Percentiles rank a stretch among this genome's conserved stretches.
These are phyloP conservation scores for Glaucopsyche alexis DNA, from an alignment of 2,888 invertebrate genomes.

Conservation along the genomic window DNA sequence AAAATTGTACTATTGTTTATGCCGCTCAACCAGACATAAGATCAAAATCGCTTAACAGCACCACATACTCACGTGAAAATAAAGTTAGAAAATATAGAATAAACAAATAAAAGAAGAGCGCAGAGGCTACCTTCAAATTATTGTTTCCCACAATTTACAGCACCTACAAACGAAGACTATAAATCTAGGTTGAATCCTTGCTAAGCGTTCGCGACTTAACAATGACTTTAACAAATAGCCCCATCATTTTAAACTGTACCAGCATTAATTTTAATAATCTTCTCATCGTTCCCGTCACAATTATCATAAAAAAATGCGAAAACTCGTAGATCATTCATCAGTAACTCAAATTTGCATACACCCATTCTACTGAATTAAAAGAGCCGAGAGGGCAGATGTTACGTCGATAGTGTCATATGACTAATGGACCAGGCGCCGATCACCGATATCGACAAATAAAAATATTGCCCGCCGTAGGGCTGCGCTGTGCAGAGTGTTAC, in stretches of 20 bases:
- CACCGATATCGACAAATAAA: slow-evolving; percentile 75
- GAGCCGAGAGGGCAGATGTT: slow-evolving; percentile 67
- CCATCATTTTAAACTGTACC: slow-evolving; percentile 6
- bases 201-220: slow-evolving; percentile 4
- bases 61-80: too few relatives aligned
- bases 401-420: slow-evolving; percentile 78
- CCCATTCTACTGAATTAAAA: slow-evolving; percentile 67
- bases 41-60: too few relatives aligned
- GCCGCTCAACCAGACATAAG: too few relatives aligned
- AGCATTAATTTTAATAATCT: slow-evolving; percentile 36
- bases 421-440: slow-evolving; percentile 79
- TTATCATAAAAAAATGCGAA: slow-evolving; percentile 38
- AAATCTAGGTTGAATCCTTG: not conserved
- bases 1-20: not conserved
- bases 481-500: slow-evolving; percentile 42
- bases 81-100: not conserved
- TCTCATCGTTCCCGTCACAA: slow-evolving; percentile 41
- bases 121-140: too few relatives aligned
- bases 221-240: slow-evolving; percentile 21
- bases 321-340: slow-evolving; percentile 68
- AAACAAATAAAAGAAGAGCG: not conserved
- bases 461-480: slow-evolving; percentile 60
- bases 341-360: slow-evolving; percentile 67
- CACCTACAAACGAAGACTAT: not conserved
- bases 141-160: not conserved